A percentile compares a stretch with the other conserved stretches of the same genome.
Evolutionary conservation across 2,113 vertebrate species (phyloP).

Genomic region (Ahaetulla prasina): DNA sequence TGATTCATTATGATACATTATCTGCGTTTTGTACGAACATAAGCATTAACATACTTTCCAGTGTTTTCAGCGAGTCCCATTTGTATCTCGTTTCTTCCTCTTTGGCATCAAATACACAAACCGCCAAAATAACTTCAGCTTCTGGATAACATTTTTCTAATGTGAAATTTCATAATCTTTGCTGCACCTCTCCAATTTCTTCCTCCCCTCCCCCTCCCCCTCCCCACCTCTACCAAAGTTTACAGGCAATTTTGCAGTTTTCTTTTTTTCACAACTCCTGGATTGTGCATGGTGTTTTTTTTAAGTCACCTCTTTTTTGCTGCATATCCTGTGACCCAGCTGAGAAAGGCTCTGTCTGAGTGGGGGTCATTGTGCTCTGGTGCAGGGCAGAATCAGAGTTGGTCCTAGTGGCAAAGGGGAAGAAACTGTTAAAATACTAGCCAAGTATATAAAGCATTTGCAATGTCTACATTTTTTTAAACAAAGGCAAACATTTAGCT

Average conservation of each 20-base stretch:
- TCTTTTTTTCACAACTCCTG: background rate
- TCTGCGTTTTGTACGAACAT: background rate
- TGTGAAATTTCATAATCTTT: background rate
- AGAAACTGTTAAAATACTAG: background rate
- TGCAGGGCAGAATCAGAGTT: conserved; percentile 97
- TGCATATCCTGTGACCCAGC: conserved; percentile 89
- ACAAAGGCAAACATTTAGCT: background rate
- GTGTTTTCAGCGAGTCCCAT: background rate
- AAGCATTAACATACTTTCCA: background rate
- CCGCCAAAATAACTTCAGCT: background rate
- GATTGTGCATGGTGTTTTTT: background rate
- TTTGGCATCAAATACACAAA: background rate
- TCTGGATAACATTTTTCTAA: background rate
- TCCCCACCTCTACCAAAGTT: background rate
- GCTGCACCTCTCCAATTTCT: background rate
- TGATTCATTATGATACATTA: background rate
- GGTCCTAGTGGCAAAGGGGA: conserved; percentile 74
- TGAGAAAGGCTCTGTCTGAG: conserved; percentile 83
- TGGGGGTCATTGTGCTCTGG: conserved; percentile 91
- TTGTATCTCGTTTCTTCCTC: background rate
- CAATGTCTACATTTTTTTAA: background rate
- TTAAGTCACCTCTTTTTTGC: conserved; percentile 85
- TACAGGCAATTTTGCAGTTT: background rate
- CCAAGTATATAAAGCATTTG: background rate
- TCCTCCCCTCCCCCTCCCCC: accelerated